Evolutionary conservation across 1,140 invertebrate species (phyloP).

Genomic region (Helicoverpa armigera): DNA sequence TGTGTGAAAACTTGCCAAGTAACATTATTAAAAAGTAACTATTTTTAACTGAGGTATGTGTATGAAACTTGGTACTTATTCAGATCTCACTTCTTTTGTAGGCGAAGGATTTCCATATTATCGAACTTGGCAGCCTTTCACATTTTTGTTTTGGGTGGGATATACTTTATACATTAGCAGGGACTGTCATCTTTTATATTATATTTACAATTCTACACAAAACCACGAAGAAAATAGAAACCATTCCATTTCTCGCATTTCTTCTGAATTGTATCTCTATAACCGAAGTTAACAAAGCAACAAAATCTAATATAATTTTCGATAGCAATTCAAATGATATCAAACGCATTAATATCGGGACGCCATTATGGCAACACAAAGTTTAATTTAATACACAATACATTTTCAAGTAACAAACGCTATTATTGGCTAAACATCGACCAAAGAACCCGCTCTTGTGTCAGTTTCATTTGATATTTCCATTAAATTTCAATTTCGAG

Average conservation of each 20-base stretch:
- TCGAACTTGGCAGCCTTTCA: no score
- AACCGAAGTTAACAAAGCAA: slow-evolving; percentile 24
- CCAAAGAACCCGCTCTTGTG: slow-evolving; percentile 65
- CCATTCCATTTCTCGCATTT: slow-evolving; percentile 8
- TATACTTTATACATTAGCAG: no score
- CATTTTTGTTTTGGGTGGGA: no score
- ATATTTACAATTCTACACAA: not conserved
- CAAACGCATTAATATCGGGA: slow-evolving; percentile 39
- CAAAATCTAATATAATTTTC: slow-evolving; percentile 44
- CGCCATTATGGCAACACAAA: slow-evolving; percentile 53
- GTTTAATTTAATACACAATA: slow-evolving; percentile 67
- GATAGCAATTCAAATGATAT: slow-evolving; percentile 40
- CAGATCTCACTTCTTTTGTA: no score
- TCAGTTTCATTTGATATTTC: slow-evolving; percentile 80
- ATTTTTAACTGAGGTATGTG: no score
- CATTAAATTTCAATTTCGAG: slow-evolving; percentile 84
- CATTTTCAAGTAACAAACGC: slow-evolving; percentile 66
- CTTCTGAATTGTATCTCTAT: slow-evolving; percentile 4
- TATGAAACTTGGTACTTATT: no score
- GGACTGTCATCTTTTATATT: not conserved
- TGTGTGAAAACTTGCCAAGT: no score
- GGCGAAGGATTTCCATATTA: no score
- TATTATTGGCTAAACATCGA: slow-evolving; percentile 69
- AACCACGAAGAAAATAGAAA: not conserved
- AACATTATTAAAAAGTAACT: no score